phyloP scores from a whole-genome alignment of 2,797 vertebrate genomes.

The Pygocentrus nattereri region DNA sequence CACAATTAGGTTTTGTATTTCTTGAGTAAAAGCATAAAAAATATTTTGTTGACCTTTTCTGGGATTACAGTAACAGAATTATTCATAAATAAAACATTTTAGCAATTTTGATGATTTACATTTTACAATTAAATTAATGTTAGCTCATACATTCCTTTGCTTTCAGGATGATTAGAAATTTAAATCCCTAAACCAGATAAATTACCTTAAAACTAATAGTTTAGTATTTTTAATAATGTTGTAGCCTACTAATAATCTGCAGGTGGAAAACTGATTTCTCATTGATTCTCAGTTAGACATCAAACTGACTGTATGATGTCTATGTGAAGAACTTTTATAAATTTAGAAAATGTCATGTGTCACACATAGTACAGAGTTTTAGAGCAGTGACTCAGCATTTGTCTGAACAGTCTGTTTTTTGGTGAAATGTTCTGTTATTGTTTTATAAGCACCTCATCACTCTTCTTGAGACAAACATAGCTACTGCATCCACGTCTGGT shows the following conservation, averaged over 20 bases:
- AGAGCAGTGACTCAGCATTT: not conserved
- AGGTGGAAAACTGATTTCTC: too few relatives aligned
- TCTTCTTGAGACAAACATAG: slow-evolving; percentile 22
- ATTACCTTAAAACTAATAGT: too few relatives aligned
- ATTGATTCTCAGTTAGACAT: too few relatives aligned
- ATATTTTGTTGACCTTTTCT: not conserved
- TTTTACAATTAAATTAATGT: too few relatives aligned
- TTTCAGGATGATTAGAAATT: too few relatives aligned
- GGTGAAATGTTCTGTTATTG: slow-evolving; percentile 3
- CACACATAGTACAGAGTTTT: not conserved
- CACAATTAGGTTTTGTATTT: not conserved
- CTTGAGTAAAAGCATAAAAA: not conserved
- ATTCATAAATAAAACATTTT: not conserved
- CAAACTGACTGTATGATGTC: too few relatives aligned
- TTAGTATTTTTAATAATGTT: too few relatives aligned
- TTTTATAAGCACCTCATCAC: slow-evolving; percentile 20
- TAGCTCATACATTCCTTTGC: too few relatives aligned
- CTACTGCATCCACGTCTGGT: not conserved
- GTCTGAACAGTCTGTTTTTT: not conserved
- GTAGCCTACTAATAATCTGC: too few relatives aligned
- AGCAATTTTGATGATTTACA: not conserved
- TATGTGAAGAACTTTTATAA: too few relatives aligned
- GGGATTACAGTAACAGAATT: not conserved
- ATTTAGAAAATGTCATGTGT: not conserved
- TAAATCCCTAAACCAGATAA: too few relatives aligned